Percentiles rank a stretch among this genome's conserved stretches.
Evolutionary conservation across 64 coral and sea anemone genomes (phyloP).

Genomic region (Montipora efflorescens): DNA sequence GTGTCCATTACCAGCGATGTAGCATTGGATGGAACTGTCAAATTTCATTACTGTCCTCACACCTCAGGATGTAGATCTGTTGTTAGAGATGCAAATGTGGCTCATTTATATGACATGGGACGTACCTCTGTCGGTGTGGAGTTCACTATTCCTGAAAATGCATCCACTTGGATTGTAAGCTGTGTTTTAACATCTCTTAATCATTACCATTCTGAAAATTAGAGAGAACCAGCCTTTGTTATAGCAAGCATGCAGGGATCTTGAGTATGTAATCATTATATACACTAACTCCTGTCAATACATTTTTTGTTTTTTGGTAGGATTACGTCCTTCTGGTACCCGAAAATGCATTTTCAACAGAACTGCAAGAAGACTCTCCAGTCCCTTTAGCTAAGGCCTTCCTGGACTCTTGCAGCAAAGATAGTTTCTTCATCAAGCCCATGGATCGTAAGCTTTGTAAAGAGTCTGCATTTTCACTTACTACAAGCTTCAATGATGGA

Average conservation of each 20-base stretch:
- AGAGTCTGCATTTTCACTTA: conserved; percentile 89
- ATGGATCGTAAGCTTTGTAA: conserved; percentile 51
- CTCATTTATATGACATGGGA: conserved; percentile 73
- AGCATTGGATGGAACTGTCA: conserved; percentile 44
- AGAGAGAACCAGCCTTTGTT: too few species aligned
- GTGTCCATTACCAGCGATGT: conserved; percentile 76
- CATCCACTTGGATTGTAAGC: conserved; percentile 94
- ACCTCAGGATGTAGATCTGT: conserved; percentile 84
- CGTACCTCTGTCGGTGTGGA: conserved; percentile 64
- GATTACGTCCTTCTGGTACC: conserved; percentile 88
- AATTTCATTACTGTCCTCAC: conserved; percentile 94
- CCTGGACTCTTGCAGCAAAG: conserved; percentile 79
- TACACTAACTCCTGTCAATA: too few species aligned
- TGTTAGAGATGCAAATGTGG: conserved; percentile 53
- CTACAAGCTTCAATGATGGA: conserved; percentile 85
- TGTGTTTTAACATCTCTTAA: neutral
- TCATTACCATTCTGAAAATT: neutral
- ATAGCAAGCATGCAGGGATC: too few species aligned
- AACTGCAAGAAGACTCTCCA: conserved; percentile 61
- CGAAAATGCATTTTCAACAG: conserved; percentile 62
- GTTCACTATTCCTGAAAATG: conserved; percentile 69
- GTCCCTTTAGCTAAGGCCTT: conserved; percentile 73
- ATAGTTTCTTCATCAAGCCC: conserved; percentile 75
- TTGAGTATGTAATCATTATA: too few species aligned
- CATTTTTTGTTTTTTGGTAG: conserved; percentile 40